These are phyloP conservation scores for Sternarchorhynchus goeldii DNA, from an alignment of 2,797 vertebrate species.

Conservation along the genomic window DNA sequence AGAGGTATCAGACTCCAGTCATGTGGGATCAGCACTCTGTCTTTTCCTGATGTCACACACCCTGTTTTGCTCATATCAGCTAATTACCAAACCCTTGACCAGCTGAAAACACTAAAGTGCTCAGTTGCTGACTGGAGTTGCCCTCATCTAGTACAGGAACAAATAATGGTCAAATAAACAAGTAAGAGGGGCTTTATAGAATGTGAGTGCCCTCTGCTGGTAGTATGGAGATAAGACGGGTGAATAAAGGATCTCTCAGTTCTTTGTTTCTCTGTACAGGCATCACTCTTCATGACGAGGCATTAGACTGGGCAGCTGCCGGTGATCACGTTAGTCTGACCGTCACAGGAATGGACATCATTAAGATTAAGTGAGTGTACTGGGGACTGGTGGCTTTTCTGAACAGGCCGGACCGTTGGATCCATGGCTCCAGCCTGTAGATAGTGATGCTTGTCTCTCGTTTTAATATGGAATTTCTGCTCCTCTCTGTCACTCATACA, in stretches of 20 bases:
- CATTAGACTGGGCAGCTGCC: conserved; percentile 95
- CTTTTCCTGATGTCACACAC: no score
- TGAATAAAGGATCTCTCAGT: neutral
- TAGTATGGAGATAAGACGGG: neutral
- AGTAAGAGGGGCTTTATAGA: neutral
- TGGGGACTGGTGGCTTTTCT: neutral
- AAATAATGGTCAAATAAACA: neutral
- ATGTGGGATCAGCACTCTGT: no score
- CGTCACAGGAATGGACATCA: conserved; percentile 98
- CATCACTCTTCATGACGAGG: conserved; percentile 91
- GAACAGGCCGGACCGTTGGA: no score
- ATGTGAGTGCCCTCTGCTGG: conserved; percentile 66
- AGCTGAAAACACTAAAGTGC: no score
- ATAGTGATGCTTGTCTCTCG: no score
- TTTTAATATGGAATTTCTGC: no score
- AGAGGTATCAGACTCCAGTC: neutral
- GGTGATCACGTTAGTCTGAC: conserved; percentile 97
- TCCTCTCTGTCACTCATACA: no score
- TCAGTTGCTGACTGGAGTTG: no score
- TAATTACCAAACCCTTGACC: no score
- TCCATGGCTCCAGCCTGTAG: no score
- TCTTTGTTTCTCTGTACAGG: conserved; percentile 62
- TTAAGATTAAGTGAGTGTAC: conserved; percentile 94
- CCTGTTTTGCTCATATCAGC: no score
- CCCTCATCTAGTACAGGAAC: neutral